Evolutionary conservation across 1,140 invertebrate genomes (phyloP).

Genomic region (Dendroctonus valens): DNA sequence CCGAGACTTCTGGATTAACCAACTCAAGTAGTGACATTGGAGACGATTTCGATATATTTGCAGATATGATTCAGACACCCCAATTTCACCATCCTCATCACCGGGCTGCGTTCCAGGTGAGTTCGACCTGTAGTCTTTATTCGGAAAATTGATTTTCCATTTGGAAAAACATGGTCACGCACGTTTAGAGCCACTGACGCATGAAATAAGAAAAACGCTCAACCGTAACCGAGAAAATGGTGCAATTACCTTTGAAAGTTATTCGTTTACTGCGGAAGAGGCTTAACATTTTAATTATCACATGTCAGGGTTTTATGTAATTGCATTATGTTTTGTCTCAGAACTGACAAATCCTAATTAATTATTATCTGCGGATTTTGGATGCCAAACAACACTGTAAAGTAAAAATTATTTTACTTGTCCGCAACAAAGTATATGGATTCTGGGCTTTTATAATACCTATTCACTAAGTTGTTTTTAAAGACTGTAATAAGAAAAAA

Average conservation of each 20-base stretch:
- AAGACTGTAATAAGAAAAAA: too few relatives aligned
- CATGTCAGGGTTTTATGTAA: background rate
- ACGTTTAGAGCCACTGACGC: slow-evolving; percentile 9
- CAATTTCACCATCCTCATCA: slow-evolving; percentile 63
- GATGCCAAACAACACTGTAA: too few relatives aligned
- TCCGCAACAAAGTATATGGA: too few relatives aligned
- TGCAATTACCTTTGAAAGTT: background rate
- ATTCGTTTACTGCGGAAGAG: slow-evolving; percentile 1
- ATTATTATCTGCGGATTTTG: too few relatives aligned
- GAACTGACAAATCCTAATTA: too few relatives aligned
- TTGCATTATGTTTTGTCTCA: background rate
- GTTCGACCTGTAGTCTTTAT: slow-evolving; percentile 26
- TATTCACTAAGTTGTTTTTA: too few relatives aligned
- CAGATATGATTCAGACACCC: slow-evolving; percentile 66
- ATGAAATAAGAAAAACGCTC: slow-evolving; percentile 22
- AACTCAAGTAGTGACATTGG: slow-evolving; percentile 31
- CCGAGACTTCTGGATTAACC: slow-evolving; percentile 3
- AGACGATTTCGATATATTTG: slow-evolving; percentile 54
- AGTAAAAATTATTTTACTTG: too few relatives aligned
- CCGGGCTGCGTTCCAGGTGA: slow-evolving; percentile 61
- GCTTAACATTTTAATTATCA: slow-evolving; percentile 8
- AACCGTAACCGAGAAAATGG: slow-evolving; percentile 9
- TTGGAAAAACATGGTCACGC: slow-evolving; percentile 2
- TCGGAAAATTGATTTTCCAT: background rate
- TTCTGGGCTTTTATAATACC: too few relatives aligned